These are phyloP conservation scores for Chelonia mydas DNA, from an alignment of 2,797 vertebrate species.

Conservation along the genomic window DNA sequence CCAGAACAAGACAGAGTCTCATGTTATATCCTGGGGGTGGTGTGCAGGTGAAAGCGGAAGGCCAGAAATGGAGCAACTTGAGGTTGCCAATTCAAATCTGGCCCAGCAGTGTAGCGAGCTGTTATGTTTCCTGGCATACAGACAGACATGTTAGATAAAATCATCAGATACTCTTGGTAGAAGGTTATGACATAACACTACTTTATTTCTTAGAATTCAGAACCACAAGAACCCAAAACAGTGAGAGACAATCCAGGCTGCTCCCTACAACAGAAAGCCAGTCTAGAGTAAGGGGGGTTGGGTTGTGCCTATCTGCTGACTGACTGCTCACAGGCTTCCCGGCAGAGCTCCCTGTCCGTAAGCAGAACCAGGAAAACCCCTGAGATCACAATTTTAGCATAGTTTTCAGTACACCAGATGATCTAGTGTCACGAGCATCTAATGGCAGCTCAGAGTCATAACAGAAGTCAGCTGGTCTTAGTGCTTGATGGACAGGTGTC, in stretches of 20 bases:
- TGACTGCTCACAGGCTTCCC: background rate
- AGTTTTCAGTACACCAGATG: background rate
- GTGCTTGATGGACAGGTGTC: background rate
- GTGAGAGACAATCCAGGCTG: background rate
- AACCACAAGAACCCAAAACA: background rate
- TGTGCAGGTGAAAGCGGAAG: background rate
- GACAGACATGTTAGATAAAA: background rate
- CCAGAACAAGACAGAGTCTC: background rate
- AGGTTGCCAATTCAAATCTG: background rate
- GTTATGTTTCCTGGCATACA: background rate
- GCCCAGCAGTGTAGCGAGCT: background rate
- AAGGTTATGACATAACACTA: background rate
- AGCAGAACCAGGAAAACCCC: background rate
- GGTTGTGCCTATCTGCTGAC: no score
- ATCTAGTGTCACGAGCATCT: background rate
- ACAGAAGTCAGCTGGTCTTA: background rate
- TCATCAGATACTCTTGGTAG: background rate
- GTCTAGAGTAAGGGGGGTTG: no score
- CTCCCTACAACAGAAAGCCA: background rate
- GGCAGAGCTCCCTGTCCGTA: background rate
- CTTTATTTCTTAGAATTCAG: background rate
- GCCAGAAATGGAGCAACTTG: background rate
- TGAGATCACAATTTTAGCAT: no score
- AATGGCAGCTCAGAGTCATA: background rate
- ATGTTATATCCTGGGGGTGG: background rate